These are phyloP conservation scores for Frankliniella fusca DNA, from an alignment of 2,888 invertebrate genomes.

Conservation along the genomic window DNA sequence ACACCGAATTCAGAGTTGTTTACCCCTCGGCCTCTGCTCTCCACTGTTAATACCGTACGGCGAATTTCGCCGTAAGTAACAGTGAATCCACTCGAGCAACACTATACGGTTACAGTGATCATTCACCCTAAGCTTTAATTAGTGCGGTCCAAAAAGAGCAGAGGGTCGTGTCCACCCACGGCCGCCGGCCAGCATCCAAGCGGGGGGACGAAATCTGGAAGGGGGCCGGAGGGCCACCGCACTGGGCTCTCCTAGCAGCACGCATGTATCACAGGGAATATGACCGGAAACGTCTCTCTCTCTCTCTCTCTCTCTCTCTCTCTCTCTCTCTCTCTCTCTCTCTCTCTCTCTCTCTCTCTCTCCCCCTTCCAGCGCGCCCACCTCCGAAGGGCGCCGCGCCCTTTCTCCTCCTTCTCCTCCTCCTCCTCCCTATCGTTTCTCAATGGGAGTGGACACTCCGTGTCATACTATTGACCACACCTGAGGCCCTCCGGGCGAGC, in stretches of 20 bases:
- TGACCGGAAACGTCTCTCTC: conserved; percentile 10
- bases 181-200: too few species aligned
- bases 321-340: conserved; percentile 1
- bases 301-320: conserved; percentile 8
- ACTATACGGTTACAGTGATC: too few species aligned
- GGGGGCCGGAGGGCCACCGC: not conserved
- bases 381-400: not conserved
- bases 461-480: conserved; percentile 24
- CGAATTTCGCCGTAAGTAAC: too few species aligned
- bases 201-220: not conserved
- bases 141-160: too few species aligned
- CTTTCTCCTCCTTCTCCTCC: not conserved
- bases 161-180: too few species aligned
- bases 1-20: too few species aligned
- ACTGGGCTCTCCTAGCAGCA: not conserved
- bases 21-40: too few species aligned
- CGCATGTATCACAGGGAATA: not conserved
- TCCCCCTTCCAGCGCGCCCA: not conserved
- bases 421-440: not conserved
- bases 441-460: conserved; percentile 23
- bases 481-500: not conserved
- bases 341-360: not conserved
- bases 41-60: too few species aligned
- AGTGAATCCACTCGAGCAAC: too few species aligned
- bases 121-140: too few species aligned